Evolutionary conservation across 1,140 invertebrate genomes (phyloP).

Genomic region (Tetramorium simillimum): DNA sequence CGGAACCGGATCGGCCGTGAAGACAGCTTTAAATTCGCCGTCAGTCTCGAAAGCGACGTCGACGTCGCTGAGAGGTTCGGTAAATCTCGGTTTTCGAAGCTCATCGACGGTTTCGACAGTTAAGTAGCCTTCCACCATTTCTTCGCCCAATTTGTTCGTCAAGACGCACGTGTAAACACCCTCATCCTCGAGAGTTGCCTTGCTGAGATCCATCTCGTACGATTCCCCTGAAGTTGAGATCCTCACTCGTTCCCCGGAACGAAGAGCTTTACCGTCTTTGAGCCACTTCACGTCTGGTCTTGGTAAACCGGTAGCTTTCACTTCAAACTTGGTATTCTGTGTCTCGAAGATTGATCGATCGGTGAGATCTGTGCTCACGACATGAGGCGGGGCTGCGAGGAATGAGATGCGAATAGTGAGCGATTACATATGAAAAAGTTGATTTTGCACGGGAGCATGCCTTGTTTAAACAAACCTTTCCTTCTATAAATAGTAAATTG

Average conservation of each 20-base stretch:
- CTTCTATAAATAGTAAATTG: not conserved
- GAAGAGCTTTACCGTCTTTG: conserved; percentile 89
- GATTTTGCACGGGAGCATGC: not conserved
- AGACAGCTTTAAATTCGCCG: conserved; percentile 90
- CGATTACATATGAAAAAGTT: not conserved
- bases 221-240: conserved; percentile 90
- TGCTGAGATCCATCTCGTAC: conserved; percentile 90
- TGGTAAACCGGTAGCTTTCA: conserved; percentile 90
- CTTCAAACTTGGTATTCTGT: conserved; percentile 89
- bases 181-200: conserved; percentile 89
- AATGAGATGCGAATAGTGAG: not conserved
- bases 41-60: conserved; percentile 90
- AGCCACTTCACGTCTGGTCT: conserved; percentile 92
- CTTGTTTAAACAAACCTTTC: conserved; percentile 28
- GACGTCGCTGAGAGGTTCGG: conserved; percentile 88
- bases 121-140: conserved; percentile 89
- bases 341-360: conserved; percentile 92
- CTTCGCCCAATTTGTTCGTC: conserved; percentile 91
- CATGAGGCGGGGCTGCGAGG: conserved; percentile 89
- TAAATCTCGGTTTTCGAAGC: conserved; percentile 91
- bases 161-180: conserved; percentile 92
- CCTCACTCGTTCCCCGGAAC: conserved; percentile 87
- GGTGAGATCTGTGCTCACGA: conserved; percentile 90
- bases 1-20: conserved; percentile 93
- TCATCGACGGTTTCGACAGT: conserved; percentile 90